Evolutionary conservation across 2,888 invertebrate genomes (phyloP).

Genomic region (Boloria selene): DNA sequence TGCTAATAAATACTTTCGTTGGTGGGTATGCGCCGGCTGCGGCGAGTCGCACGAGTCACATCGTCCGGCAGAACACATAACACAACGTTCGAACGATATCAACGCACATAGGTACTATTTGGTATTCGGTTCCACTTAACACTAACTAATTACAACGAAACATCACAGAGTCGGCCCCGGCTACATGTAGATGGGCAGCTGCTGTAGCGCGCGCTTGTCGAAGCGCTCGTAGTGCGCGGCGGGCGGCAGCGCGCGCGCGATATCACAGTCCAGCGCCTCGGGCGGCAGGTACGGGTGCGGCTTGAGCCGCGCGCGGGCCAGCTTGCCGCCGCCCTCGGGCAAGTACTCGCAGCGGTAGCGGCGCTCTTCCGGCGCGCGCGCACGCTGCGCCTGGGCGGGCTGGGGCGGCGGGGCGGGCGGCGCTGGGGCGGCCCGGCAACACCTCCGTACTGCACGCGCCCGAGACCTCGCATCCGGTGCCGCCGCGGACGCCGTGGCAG

Average conservation of each 20-base stretch:
- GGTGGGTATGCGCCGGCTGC: constrained; percentile 57
- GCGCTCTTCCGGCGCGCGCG: constrained; percentile 40
- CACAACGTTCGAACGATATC: constrained; percentile 74
- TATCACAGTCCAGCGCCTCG: constrained; percentile 69
- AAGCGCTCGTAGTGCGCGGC: constrained; percentile 73
- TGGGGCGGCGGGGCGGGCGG: constrained; percentile 50
- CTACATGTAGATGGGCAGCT: constrained; percentile 81
- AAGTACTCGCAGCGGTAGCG: constrained; percentile 49
- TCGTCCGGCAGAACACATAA: constrained; percentile 69
- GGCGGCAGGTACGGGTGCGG: constrained; percentile 55
- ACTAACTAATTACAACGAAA: constrained; percentile 73
- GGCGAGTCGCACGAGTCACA: constrained; percentile 35
- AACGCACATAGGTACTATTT: constrained; percentile 76
- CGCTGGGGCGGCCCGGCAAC: constrained; percentile 50
- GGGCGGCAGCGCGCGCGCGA: constrained; percentile 69
- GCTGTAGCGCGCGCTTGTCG: constrained; percentile 78
- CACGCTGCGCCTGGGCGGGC: constrained; percentile 54
- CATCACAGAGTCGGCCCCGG: constrained; percentile 70
- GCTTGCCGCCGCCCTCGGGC: constrained; percentile 46
- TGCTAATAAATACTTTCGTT: constrained; percentile 75
- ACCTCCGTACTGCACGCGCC: constrained; percentile 49
- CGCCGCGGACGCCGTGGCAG: constrained; percentile 66
- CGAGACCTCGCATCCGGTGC: constrained; percentile 69
- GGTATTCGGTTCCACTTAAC: constrained; percentile 73
- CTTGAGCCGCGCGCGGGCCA: constrained; percentile 49